Conservation (phyloP, 2,113 vertebrate genomes). For the Phainopepla nitens region DNA sequence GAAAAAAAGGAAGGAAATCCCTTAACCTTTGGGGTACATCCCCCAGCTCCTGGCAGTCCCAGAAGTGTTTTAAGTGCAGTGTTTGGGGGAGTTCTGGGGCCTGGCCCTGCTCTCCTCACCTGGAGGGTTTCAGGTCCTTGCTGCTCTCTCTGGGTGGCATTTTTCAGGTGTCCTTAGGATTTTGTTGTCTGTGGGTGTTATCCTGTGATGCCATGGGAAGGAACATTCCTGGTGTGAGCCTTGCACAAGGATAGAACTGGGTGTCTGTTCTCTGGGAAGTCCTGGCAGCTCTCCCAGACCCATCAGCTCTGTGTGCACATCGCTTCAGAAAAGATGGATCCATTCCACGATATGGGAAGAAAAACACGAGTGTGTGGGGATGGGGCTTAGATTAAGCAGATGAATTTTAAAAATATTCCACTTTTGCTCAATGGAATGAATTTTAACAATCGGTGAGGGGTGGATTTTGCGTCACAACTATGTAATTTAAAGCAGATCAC, state of each 20-base stretch:
- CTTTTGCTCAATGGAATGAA: neutral
- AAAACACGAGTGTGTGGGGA: neutral
- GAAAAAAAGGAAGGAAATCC: neutral
- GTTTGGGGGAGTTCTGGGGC: neutral
- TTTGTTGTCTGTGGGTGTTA: neutral
- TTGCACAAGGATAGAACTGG: neutral
- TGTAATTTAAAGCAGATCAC: neutral
- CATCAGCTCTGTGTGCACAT: neutral
- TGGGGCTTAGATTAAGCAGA: neutral
- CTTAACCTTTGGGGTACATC: accelerated
- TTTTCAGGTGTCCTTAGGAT: neutral
- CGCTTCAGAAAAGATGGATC: neutral
- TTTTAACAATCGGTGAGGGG: neutral
- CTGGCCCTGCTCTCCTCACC: neutral
- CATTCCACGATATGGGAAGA: neutral
- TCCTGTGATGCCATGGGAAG: neutral
- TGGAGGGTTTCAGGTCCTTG: neutral
- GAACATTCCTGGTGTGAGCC: neutral
- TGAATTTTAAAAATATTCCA: neutral
- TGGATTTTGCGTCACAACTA: accelerated
- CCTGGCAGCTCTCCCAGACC: constrained; percentile 19
- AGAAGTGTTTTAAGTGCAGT: neutral
- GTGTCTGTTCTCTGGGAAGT: neutral
- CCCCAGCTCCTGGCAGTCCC: neutral
- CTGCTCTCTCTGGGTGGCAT: neutral